Evolutionary conservation across 2,888 invertebrate genomes (phyloP).

Genomic region (Salticus scenicus): DNA sequence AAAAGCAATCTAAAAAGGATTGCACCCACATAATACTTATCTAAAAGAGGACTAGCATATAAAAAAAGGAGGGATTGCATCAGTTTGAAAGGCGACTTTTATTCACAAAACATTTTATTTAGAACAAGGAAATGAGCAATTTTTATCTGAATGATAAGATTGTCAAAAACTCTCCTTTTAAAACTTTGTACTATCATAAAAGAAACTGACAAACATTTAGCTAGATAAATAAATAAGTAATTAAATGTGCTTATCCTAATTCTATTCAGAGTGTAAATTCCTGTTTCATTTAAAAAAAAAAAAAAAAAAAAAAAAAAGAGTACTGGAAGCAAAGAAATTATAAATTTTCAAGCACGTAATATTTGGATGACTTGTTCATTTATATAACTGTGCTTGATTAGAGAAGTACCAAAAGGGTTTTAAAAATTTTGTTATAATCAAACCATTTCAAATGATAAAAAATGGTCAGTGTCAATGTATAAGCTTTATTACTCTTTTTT

Average conservation of each 20-base stretch:
- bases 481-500: too few species aligned
- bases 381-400: too few species aligned
- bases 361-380: too few species aligned
- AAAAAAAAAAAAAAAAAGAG: too few species aligned
- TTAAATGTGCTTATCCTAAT: not conserved
- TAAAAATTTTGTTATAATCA: too few species aligned
- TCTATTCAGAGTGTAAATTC: not conserved
- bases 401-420: too few species aligned
- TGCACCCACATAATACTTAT: conserved; percentile 4
- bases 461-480: too few species aligned
- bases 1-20: not conserved
- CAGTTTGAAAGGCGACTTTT: too few species aligned
- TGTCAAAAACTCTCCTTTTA: not conserved
- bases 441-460: too few species aligned
- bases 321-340: too few species aligned
- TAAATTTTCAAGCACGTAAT: too few species aligned
- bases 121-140: not conserved
- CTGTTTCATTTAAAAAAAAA: too few species aligned
- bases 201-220: not conserved
- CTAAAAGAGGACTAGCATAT: not conserved
- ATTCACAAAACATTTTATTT: not conserved
- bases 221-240: not conserved
- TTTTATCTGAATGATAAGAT: not conserved
- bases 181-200: not conserved
- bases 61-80: not conserved